These are phyloP conservation scores for Acleris literana DNA, from an alignment of 2,888 invertebrate species.

Conservation along the genomic window DNA sequence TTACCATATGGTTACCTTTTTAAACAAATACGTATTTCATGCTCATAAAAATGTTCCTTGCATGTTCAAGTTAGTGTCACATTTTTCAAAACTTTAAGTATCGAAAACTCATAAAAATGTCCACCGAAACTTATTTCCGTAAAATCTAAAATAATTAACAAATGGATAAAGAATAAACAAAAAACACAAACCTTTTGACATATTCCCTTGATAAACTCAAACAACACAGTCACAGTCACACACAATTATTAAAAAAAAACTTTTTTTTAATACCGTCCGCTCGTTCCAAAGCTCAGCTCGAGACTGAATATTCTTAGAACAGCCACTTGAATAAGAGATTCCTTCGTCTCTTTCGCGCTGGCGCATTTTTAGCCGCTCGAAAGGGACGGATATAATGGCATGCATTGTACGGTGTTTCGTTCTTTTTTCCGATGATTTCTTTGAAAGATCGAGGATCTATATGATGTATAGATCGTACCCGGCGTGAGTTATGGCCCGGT, in stretches of 20 bases:
- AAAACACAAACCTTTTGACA: neutral
- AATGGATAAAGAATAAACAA: neutral
- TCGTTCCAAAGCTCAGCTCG: slow-evolving; percentile 39
- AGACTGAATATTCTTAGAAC: slow-evolving; percentile 56
- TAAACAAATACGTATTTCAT: no score
- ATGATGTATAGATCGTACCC: slow-evolving; percentile 74
- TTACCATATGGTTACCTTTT: no score
- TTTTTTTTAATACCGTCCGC: slow-evolving; percentile 40
- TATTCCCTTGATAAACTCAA: neutral
- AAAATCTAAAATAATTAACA: neutral
- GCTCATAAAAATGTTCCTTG: no score
- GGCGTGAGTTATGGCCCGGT: slow-evolving; percentile 73
- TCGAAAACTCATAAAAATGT: no score
- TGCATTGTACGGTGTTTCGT: slow-evolving; percentile 68
- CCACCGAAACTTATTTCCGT: neutral
- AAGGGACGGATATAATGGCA: slow-evolving; percentile 68
- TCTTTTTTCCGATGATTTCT: slow-evolving; percentile 77
- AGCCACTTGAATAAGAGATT: slow-evolving; percentile 62
- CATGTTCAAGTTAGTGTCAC: no score
- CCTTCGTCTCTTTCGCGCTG: slow-evolving; percentile 49
- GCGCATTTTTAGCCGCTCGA: slow-evolving; percentile 40
- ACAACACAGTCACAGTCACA: slow-evolving; percentile 7
- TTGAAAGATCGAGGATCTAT: slow-evolving; percentile 74
- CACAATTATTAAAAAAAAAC: slow-evolving; percentile 9
- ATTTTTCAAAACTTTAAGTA: no score